Base-by-base conservation (phyloP, 2,797 vertebrate genomes). In the Pangasius sanitwongsei region DNA sequence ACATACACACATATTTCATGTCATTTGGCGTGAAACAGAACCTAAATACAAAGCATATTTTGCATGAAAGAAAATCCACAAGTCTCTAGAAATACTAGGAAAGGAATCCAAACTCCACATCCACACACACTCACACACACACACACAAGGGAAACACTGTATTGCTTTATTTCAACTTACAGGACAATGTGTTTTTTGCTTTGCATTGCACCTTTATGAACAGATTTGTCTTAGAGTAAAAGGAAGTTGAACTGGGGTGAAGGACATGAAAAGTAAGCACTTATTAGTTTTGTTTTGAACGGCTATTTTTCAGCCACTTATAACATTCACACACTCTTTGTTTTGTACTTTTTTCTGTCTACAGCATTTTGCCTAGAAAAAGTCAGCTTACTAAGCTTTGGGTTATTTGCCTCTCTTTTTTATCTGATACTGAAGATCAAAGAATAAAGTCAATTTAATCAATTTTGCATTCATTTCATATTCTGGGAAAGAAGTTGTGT, bases 381-480 rank as follows among this genome's bases (percentile, higher is more conserved):
- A 91, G 93, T 87, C 90, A 95, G 94, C 94, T 94, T 96, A 95
- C 92, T 92, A 94, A 96, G 96, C 95, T 95, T 95, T 95, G 94
- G 96, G 94, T 95, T 91, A 95, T 96, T 95, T 95, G 95, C 96
- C 96, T 70, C 80, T 77, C 55, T 85, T 15, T 85, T 18, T 20
- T 9, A 25, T 96, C 93, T 92, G 94, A 95, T 94, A 94, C 93
- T 95, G 94, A 96, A 96, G 96, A 97, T 97, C 97, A 97, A 97
- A 97, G 97, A 95, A 94, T 75, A 25, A 67, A 77, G 93, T 94
- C 96, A 96, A 95, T 96, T 96, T 96, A 95, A 96, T 97, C 95
- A 96, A 96, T 97, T 97, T 97, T 96, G 95, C 94, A 96, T 97
- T 95, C 93, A 92, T 96, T 97, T 96, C 93, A 94, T 93, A 96